phyloP scores from a whole-genome alignment of 1,140 invertebrate species.

The Drosophila orosa region DNA sequence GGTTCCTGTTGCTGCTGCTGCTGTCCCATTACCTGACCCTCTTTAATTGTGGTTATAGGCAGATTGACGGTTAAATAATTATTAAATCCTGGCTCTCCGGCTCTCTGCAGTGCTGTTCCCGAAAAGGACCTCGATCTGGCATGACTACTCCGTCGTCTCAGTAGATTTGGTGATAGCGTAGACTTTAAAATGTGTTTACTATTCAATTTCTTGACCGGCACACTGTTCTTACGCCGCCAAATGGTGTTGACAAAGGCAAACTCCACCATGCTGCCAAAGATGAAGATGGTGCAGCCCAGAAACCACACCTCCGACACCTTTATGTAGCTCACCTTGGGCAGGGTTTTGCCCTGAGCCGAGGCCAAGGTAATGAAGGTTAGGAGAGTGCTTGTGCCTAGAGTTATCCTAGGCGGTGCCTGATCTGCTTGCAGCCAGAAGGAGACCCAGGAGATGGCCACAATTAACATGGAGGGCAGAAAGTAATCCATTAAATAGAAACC shows the following conservation, averaged over 20 bases:
- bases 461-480: conserved; percentile 94
- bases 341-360: conserved; percentile 90
- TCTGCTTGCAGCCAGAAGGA: conserved; percentile 96
- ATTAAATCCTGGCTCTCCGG: conserved; percentile 78
- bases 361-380: conserved; percentile 94
- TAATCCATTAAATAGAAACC: conserved; percentile 96
- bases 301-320: conserved; percentile 96
- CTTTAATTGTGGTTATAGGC: conserved; percentile 74
- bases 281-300: conserved; percentile 92
- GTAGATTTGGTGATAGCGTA: conserved; percentile 90
- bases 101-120: conserved; percentile 85
- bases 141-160: conserved; percentile 87
- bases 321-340: conserved; percentile 96
- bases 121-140: conserved; percentile 90
- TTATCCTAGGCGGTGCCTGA: conserved; percentile 92
- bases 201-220: conserved; percentile 92
- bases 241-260: conserved; percentile 96
- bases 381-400: conserved; percentile 93
- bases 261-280: conserved; percentile 93
- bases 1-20: conserved; percentile 10
- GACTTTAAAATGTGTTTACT: conserved; percentile 93
- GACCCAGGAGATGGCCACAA: conserved; percentile 95
- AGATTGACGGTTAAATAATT: conserved; percentile 79
- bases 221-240: conserved; percentile 92
- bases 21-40: conserved; percentile 50